These are phyloP conservation scores for Apotomis capreana DNA, from an alignment of 2,888 invertebrate species.

Conservation along the genomic window DNA sequence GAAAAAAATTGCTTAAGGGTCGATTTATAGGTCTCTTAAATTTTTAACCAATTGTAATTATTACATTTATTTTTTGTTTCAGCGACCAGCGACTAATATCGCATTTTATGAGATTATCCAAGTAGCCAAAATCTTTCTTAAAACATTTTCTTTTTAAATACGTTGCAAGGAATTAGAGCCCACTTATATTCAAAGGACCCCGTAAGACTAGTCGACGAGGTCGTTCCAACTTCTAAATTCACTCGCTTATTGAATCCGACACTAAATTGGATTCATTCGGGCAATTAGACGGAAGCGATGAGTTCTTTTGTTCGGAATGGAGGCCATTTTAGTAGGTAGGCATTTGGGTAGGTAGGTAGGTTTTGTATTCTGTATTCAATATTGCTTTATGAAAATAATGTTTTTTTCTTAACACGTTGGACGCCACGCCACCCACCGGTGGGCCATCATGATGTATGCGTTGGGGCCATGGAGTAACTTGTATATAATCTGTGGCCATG, in stretches of 20 bases:
- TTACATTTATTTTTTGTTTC: too few species aligned
- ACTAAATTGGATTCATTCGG: slow-evolving; percentile 45
- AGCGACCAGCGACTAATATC: too few species aligned
- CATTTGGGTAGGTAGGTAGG: slow-evolving; percentile 10
- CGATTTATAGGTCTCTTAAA: too few species aligned
- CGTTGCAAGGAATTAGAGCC: background rate
- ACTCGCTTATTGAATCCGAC: slow-evolving; percentile 46
- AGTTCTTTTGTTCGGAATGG: slow-evolving; percentile 34
- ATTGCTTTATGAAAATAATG: background rate
- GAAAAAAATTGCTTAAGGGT: too few species aligned
- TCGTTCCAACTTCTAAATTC: slow-evolving; percentile 45
- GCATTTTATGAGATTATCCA: too few species aligned
- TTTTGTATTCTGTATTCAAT: slow-evolving; percentile 29
- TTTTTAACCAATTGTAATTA: too few species aligned
- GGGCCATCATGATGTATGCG: too few species aligned
- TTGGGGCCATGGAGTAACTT: too few species aligned
- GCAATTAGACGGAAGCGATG: slow-evolving; percentile 37
- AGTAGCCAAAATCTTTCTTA: too few species aligned
- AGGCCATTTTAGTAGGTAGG: slow-evolving; percentile 9
- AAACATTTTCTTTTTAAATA: background rate
- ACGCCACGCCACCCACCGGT: too few species aligned
- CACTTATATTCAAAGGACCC: slow-evolving; percentile 3
- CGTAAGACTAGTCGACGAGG: slow-evolving; percentile 3
- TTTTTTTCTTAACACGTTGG: too few species aligned
- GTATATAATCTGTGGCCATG: too few species aligned